Conservation (phyloP, 2,888 invertebrate species). For the Heteromurus nitidus region DNA sequence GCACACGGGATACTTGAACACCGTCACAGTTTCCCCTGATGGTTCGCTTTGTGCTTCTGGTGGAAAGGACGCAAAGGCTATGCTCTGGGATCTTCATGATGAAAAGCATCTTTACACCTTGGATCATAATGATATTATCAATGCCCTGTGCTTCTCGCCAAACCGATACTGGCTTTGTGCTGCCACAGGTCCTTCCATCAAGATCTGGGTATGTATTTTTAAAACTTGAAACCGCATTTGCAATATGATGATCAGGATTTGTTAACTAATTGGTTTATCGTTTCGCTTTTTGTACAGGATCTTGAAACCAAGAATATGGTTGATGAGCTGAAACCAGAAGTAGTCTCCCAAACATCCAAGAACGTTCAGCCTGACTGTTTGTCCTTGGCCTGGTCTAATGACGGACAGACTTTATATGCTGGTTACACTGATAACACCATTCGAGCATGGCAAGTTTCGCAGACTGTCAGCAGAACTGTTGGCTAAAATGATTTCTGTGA, state of each 20-base stretch:
- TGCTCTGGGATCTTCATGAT: constrained; percentile 99
- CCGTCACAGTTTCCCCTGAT: constrained; percentile 99
- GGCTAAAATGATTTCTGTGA: constrained; percentile 33
- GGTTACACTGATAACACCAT: constrained; percentile 99
- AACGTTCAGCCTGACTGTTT: constrained; percentile 96
- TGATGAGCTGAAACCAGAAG: constrained; percentile 97
- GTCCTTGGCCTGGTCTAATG: constrained; percentile 98
- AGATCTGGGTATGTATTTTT: constrained; percentile 89
- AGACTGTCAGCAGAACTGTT: constrained; percentile 65
- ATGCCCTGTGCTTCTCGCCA: constrained; percentile 98
- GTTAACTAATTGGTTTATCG: neutral
- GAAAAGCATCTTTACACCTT: constrained; percentile 99
- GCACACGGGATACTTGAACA: constrained; percentile 97
- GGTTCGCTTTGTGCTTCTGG: constrained; percentile 99
- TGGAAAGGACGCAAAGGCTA: constrained; percentile 99
- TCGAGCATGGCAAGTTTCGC: constrained; percentile 95
- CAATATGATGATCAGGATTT: neutral
- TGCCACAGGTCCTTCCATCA: constrained; percentile 97
- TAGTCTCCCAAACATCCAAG: constrained; percentile 84
- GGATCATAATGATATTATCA: constrained; percentile 98
- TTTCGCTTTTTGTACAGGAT: constrained; percentile 86
- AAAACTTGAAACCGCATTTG: neutral
- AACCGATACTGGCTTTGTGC: constrained; percentile 99
- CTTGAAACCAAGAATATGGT: constrained; percentile 99
- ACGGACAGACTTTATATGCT: constrained; percentile 98